phyloP scores from a whole-genome alignment of 2,113 vertebrate genomes.

The Naja naja region DNA sequence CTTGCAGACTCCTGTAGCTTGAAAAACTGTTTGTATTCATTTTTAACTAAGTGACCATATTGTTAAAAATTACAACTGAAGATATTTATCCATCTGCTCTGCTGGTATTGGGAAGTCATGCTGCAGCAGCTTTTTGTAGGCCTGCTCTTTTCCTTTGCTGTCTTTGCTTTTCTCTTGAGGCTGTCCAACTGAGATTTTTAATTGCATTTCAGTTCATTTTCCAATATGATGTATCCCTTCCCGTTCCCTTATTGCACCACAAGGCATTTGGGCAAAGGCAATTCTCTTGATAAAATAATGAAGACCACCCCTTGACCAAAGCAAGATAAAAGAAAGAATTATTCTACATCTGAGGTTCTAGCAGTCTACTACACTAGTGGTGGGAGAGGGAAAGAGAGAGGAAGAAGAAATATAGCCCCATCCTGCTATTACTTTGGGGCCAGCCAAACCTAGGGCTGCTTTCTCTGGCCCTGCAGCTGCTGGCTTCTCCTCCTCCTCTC shows the following conservation, averaged over 20 bases:
- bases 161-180: background rate
- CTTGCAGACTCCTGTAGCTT: background rate
- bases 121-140: background rate
- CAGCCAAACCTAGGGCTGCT: background rate
- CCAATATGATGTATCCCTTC: background rate
- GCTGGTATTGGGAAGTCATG: background rate
- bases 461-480: background rate
- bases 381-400: background rate
- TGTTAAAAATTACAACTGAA: background rate
- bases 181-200: background rate
- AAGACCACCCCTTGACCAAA: background rate
- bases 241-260: background rate
- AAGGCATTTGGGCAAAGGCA: background rate
- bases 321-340: slow-evolving; percentile 24
- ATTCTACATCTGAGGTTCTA: background rate
- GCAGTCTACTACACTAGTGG: background rate
- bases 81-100: background rate
- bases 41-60: background rate
- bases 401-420: background rate
- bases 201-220: background rate
- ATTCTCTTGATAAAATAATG: background rate
- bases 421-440: background rate
- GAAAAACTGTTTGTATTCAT: background rate
- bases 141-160: background rate
- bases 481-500: background rate